These are phyloP conservation scores for Apeira syringaria DNA, from an alignment of 2,888 invertebrate genomes.

Conservation along the genomic window DNA sequence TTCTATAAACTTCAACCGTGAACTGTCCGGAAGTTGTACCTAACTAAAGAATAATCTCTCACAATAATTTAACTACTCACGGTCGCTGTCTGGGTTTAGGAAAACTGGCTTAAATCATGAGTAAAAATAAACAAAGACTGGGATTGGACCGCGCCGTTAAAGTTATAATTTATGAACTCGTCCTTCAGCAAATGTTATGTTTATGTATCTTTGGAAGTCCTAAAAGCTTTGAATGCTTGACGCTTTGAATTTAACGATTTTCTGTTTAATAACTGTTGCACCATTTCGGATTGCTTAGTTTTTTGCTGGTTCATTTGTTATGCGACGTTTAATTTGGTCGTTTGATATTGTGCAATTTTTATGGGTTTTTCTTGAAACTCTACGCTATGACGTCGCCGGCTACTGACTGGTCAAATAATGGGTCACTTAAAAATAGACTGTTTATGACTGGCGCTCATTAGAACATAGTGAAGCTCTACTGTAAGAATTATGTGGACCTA, in stretches of 20 bases:
- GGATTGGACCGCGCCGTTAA: constrained; percentile 35
- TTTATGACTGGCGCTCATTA: constrained; percentile 67
- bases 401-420: constrained; percentile 62
- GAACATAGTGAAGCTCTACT: constrained; percentile 53
- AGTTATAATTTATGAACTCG: constrained; percentile 38
- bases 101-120: constrained; percentile 36
- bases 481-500: constrained; percentile 47
- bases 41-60: constrained; percentile 27
- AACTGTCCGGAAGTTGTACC: constrained; percentile 51
- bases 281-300: constrained; percentile 47
- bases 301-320: constrained; percentile 35
- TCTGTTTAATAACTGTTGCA: constrained; percentile 47
- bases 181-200: constrained; percentile 43
- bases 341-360: constrained; percentile 65
- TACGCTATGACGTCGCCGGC: constrained; percentile 48
- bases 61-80: constrained; percentile 27
- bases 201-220: constrained; percentile 54
- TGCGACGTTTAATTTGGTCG: constrained; percentile 43
- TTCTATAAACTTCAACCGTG: constrained; percentile 47
- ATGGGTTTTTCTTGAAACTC: constrained; percentile 60
- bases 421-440: constrained; percentile 69
- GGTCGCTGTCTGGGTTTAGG: constrained; percentile 17
- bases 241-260: constrained; percentile 47
- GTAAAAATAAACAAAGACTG: constrained; percentile 37
- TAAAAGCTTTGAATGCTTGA: no score